Conservation (phyloP, 2,888 invertebrate genomes). For the Pachydiplax longipennis region DNA sequence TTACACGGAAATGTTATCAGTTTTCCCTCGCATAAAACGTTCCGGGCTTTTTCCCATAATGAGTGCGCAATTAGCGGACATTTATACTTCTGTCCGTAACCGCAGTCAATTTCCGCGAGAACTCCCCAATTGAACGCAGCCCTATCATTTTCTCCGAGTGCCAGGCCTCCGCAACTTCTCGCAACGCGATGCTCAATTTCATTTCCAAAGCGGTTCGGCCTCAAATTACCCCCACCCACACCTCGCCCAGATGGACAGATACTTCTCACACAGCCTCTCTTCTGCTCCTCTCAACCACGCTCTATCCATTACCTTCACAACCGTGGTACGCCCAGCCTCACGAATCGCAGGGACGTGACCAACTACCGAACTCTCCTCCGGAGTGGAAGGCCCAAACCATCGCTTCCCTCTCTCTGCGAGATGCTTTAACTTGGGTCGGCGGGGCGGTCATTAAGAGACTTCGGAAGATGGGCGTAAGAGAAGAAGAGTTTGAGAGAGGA, state of each 20-base stretch:
- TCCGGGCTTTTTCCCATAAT: not conserved
- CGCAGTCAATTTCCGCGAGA: not conserved
- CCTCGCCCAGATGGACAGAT: not conserved
- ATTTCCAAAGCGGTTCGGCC: conserved; percentile 17
- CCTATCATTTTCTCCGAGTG: not conserved
- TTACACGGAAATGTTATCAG: not conserved
- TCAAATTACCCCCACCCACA: conserved; percentile 35
- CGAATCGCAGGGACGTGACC: conserved; percentile 30
- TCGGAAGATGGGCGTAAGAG: not conserved
- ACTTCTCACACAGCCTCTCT: not conserved
- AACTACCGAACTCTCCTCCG: conserved; percentile 35
- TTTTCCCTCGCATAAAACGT: not conserved
- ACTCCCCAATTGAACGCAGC: not conserved
- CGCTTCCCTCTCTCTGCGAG: not conserved
- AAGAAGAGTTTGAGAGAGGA: not conserved
- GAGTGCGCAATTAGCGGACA: not conserved
- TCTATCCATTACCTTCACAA: conserved; percentile 35
- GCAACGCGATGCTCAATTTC: conserved; percentile 19
- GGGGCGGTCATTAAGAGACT: not conserved
- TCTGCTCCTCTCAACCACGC: not conserved
- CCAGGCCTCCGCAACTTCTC: conserved; percentile 10
- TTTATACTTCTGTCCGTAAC: not conserved
- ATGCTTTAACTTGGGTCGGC: not conserved
- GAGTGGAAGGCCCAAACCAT: not conserved
- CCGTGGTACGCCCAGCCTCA: conserved; percentile 32